Base-by-base conservation (phyloP, 1,140 invertebrate species). In the Procambarus clarkii region DNA sequence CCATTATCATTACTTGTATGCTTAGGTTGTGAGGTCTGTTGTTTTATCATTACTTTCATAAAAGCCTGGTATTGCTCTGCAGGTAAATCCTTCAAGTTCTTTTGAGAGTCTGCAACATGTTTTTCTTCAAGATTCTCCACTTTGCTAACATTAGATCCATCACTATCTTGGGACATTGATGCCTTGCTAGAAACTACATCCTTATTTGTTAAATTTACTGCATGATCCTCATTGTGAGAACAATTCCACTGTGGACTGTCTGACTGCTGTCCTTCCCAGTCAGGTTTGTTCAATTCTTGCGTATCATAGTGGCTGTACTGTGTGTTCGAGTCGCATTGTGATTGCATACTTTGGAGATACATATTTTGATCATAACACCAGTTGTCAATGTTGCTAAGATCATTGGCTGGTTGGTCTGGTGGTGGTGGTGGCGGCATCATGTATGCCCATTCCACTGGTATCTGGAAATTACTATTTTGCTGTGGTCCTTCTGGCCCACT, bases 281-380 rank as follows among this genome's bases (percentile, higher is more conserved):
- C 48, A n/a, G 54, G 0, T 15, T 8, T 54, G 54, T 8, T 69
- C 4, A 21, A 1, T 45, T 45, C 34, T 8, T 69, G 54, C 9
- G 24, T 34, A 15, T 5, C 24, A 74, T 74, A 74, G n/a, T 74
- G 69, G 24, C 11, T 74, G 69, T 74, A 74, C 2, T 74, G 69
- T 21, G 60, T 4, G 24, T 74, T 34, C 4, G 69, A 74, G 5
- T 74, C 69, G 11, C 34, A 74, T 34, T 24, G 69, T 7, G 58
- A 24, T 93, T 74, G 93, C 94, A 92, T 92, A 44, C 87, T 71
- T 76, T 92, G 92, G 13, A 92, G 76, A 64, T 89, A 92, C 92
- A 92, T 89, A 64, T 89, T 90, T 60, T 92, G 92, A 45, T 92
- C 87, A 82, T 80, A 92, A 44, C 87, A 92, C 86, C 86, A 92